A percentile compares a stretch with the other conserved stretches of the same genome.
These are phyloP conservation scores for Hyperopisus bebe DNA, from an alignment of 2,113 vertebrate species.

Conservation along the genomic window DNA sequence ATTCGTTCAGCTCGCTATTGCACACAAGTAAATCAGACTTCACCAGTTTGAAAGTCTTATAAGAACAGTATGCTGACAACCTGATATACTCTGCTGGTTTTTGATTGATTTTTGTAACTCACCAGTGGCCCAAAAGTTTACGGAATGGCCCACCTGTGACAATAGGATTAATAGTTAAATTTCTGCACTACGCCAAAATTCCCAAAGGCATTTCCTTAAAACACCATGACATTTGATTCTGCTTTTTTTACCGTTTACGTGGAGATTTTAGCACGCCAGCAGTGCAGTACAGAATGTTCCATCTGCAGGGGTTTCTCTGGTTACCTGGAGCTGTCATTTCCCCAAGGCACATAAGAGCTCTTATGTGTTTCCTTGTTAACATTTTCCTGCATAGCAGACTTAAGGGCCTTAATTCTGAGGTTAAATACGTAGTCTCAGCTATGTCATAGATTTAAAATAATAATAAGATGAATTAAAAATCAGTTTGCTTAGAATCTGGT, in stretches of 20 bases:
- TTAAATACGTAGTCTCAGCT: background rate
- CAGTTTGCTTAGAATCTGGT: background rate
- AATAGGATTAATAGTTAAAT: background rate
- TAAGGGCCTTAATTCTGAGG: background rate
- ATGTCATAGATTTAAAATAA: background rate
- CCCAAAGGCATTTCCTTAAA: background rate
- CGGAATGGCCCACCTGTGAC: background rate
- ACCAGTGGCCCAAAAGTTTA: background rate
- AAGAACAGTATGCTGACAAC: background rate
- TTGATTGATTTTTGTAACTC: background rate
- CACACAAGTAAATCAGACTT: background rate
- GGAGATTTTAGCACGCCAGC: background rate
- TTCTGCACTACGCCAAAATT: background rate
- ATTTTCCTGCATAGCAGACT: constrained; percentile 3
- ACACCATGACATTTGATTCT: background rate
- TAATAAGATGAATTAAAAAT: background rate
- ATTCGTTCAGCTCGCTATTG: background rate
- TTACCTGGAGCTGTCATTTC: background rate
- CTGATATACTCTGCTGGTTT: background rate
- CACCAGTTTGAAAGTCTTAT: background rate
- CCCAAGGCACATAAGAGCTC: background rate
- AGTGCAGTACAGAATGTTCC: background rate
- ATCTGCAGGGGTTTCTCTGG: background rate
- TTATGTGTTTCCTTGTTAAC: background rate
- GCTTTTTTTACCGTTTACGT: background rate